Conservation (phyloP, 2,888 invertebrate species). For the Nephrotoma guestfalica region DNA sequence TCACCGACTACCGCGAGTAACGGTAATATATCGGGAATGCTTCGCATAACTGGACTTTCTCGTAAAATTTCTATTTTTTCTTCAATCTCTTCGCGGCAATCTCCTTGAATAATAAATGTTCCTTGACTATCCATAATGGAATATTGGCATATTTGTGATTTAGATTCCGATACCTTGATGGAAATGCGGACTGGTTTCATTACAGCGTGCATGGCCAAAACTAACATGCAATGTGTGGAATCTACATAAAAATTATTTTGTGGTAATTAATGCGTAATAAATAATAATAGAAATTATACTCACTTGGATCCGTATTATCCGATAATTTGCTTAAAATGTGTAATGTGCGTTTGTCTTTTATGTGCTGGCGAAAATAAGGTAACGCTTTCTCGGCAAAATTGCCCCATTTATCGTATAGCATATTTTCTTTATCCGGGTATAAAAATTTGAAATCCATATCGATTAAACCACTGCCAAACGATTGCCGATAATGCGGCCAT, state of each 20-base stretch:
- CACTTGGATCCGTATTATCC: not conserved
- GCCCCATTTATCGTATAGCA: not conserved
- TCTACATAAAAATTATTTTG: not conserved
- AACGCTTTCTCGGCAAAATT: not conserved
- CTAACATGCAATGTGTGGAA: not conserved
- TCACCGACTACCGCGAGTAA: constrained; percentile 4
- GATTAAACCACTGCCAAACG: not conserved
- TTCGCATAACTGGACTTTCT: not conserved
- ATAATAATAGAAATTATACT: not conserved
- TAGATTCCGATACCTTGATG: not conserved
- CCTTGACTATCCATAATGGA: not conserved
- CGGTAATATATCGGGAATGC: not conserved
- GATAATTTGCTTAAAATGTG: not conserved
- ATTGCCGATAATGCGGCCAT: not conserved
- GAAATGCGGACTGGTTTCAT: not conserved
- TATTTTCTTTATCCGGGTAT: not conserved
- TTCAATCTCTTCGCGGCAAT: not conserved
- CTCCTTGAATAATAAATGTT: not conserved
- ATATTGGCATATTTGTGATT: not conserved
- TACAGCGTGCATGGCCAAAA: not conserved
- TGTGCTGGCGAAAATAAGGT: not conserved
- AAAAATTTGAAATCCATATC: not conserved
- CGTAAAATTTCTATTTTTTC: not conserved
- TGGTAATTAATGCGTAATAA: not conserved
- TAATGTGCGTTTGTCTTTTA: not conserved